Evolutionary conservation across 2,888 invertebrate genomes (phyloP), one percentile per base, ranked within the genome.

Genomic region (Rotaria socialis): DNA sequence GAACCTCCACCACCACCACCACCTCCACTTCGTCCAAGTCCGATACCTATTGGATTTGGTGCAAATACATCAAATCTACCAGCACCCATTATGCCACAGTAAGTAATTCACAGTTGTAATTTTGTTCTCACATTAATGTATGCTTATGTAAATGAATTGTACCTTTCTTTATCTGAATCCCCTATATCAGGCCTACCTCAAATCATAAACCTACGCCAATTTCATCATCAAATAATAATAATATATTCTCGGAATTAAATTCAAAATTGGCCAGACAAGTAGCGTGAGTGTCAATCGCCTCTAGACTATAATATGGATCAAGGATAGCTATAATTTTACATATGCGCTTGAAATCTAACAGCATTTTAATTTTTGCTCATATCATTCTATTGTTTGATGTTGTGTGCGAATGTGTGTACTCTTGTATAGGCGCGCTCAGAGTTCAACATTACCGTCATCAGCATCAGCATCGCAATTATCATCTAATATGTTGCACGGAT

Each of bases 71-170:
- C 84, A 22, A 86, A 47, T 35, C 85, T 86, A 43, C 74, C 85
- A 47, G 56, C 74, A 55, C 86, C 86, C 4, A 67, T 86, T 10
- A 86, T 86, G 55, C 86, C 86, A 27, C 86, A 86, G 86, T 86
- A 86, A 86, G 50, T 52, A 55, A 24, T 56, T 3, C 5, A 2
- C 27, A 1, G n/a, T n/a, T 52, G 24, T 8, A 6, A 35, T 35
- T 7, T 67, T 1, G 3, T 67, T 67, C 35, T 22, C 16, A 35
- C 19, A 19, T 19, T 4, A 55, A 55, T 55, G 22, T 19, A 4
- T 67, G 2, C 14, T 6, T 67, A 16, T 67, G 35, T 3, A 19
- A 41, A 27, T 67, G 67, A 67, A 19, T 8, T 67, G 7, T 19
- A 27, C 35, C 19, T 67, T 4, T 67, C 16, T 60, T 60, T 60